These are phyloP conservation scores for Odontophorus gujanensis DNA, from an alignment of 2,113 vertebrate species.

Conservation along the genomic window DNA sequence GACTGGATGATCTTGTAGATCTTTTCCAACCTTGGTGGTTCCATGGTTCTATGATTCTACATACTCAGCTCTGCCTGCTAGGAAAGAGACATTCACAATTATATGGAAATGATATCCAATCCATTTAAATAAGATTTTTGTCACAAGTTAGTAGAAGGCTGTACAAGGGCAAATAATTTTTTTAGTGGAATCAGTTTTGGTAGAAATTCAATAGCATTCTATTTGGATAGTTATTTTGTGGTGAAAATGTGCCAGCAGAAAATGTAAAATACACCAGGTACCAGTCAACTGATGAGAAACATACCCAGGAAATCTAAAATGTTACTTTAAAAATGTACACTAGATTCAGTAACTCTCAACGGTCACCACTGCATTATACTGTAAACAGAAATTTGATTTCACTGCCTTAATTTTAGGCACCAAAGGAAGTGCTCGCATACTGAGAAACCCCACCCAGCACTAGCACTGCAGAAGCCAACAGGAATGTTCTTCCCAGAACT, in stretches of 20 bases:
- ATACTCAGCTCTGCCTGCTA: not conserved
- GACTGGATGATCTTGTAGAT: no score
- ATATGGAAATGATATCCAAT: not conserved
- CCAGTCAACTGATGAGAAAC: not conserved
- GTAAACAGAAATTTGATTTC: not conserved
- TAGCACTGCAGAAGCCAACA: not conserved
- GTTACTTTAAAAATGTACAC: not conserved
- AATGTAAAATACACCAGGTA: not conserved
- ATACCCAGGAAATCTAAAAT: not conserved
- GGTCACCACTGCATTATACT: not conserved
- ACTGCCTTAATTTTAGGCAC: not conserved
- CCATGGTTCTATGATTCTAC: no score
- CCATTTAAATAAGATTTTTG: conserved; percentile 21
- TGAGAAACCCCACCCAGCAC: not conserved
- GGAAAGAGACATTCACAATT: not conserved
- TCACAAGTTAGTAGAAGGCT: not conserved
- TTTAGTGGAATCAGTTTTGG: not conserved
- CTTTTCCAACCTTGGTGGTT: no score
- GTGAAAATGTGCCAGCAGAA: not conserved
- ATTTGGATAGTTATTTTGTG: conserved; percentile 1
- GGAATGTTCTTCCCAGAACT: not conserved
- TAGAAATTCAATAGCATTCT: conserved; percentile 8
- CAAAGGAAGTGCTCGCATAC: not conserved
- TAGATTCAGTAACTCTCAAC: not conserved
- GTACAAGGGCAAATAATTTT: not conserved